Conservation (phyloP, 2,113 vertebrate genomes). For the Macaca mulatta region DNA sequence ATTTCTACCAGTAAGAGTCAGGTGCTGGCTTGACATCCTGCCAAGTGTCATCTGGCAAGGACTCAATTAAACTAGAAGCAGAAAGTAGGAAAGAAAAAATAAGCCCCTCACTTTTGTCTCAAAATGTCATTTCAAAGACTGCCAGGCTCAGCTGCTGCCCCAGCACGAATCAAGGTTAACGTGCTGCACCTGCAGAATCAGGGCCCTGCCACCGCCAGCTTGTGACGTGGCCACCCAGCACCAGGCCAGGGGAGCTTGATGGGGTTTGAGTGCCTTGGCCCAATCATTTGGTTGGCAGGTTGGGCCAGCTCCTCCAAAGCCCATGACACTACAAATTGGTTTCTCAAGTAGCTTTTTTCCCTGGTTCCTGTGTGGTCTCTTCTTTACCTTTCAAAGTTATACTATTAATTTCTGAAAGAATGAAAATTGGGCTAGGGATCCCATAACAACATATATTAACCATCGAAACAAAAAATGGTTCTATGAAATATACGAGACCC, state of each 20-base stretch:
- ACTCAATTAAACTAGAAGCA: not conserved
- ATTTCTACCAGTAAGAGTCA: not conserved
- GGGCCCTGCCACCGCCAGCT: not conserved
- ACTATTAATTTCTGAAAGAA: constrained; percentile 4
- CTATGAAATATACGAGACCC: not conserved
- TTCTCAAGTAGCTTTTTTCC: not conserved
- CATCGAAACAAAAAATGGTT: not conserved
- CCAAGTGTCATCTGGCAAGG: constrained; percentile 33
- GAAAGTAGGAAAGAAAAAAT: not conserved
- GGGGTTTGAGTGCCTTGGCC: accelerated
- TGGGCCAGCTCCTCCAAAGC: not conserved
- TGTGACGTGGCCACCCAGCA: accelerated
- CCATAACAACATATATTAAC: not conserved
- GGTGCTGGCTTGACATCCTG: not conserved
- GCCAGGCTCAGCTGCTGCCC: not conserved
- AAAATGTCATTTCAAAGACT: not conserved
- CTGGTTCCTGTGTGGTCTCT: not conserved
- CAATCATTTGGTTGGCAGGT: not conserved
- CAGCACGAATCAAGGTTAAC: not conserved
- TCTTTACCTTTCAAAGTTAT: not conserved
- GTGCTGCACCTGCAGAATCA: not conserved
- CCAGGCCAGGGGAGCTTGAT: not conserved
- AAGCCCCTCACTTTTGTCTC: not conserved
- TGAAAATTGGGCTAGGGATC: not conserved
- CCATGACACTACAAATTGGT: too few species aligned